Evolutionary conservation across 2,888 invertebrate genomes (phyloP).

Genomic region (Proisotoma minuta): DNA sequence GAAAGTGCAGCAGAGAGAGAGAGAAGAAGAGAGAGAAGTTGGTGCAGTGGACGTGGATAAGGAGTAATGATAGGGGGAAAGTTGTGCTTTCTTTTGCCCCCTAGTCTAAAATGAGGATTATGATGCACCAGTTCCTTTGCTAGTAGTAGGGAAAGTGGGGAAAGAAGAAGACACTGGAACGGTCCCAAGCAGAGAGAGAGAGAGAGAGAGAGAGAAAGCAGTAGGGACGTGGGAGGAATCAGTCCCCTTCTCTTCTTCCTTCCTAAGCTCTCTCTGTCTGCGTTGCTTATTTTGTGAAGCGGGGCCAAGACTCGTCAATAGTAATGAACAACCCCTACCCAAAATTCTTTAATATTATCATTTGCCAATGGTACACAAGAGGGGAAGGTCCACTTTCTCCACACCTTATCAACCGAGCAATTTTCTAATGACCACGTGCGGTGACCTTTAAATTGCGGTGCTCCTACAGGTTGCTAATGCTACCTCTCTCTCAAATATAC

Average conservation of each 20-base stretch:
- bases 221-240: slow-evolving; percentile 50
- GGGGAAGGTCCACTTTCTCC: slow-evolving; percentile 26
- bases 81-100: too few species aligned
- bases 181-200: neutral
- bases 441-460: slow-evolving; percentile 36
- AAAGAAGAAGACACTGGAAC: neutral
- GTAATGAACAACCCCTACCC: slow-evolving; percentile 41
- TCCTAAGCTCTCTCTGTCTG: neutral
- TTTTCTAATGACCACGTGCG: slow-evolving; percentile 47
- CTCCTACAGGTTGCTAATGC: slow-evolving; percentile 44
- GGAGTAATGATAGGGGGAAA: too few species aligned
- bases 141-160: neutral
- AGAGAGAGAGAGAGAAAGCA: slow-evolving; percentile 15
- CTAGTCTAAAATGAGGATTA: too few species aligned
- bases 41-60: too few species aligned
- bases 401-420: slow-evolving; percentile 8
- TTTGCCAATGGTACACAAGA: slow-evolving; percentile 42
- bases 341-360: slow-evolving; percentile 44
- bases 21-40: too few species aligned
- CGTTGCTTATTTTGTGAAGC: neutral
- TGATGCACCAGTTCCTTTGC: too few species aligned
- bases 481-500: too few species aligned
- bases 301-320: slow-evolving; percentile 5
- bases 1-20: too few species aligned
- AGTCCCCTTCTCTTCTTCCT: slow-evolving; percentile 51